Evolutionary conservation across 2,888 invertebrate genomes (phyloP).

Genomic region (Xanthia togata): DNA sequence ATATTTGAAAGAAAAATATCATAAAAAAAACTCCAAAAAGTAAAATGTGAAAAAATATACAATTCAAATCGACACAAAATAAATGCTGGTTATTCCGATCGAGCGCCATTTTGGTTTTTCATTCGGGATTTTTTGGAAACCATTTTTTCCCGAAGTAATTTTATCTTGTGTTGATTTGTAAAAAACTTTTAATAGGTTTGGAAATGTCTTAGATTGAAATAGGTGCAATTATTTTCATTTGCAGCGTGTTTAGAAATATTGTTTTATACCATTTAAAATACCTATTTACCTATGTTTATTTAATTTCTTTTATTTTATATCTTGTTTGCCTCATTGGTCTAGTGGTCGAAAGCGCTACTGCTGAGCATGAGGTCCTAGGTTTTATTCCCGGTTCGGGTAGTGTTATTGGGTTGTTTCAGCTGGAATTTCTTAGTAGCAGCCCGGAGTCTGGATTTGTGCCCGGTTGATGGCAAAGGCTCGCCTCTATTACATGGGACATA

Average conservation of each 20-base stretch:
- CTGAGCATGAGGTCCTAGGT: too few species aligned
- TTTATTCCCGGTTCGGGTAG: too few species aligned
- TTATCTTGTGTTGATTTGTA: slow-evolving; percentile 50
- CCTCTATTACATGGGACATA: too few species aligned
- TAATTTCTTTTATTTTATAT: neutral
- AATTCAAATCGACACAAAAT: slow-evolving; percentile 37
- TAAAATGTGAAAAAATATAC: neutral
- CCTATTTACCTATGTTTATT: neutral
- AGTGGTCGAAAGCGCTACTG: too few species aligned
- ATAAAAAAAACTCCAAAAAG: slow-evolving; percentile 2
- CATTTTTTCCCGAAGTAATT: slow-evolving; percentile 8
- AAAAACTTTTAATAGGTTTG: slow-evolving; percentile 28
- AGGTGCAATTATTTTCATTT: slow-evolving; percentile 67
- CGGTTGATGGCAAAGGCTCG: too few species aligned
- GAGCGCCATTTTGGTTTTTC: slow-evolving; percentile 23
- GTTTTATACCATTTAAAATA: neutral
- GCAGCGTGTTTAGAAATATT: slow-evolving; percentile 59
- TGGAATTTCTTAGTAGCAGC: too few species aligned
- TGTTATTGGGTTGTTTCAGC: too few species aligned
- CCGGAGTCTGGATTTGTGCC: too few species aligned
- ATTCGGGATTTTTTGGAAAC: slow-evolving; percentile 3
- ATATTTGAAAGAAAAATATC: slow-evolving; percentile 21
- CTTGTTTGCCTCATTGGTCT: too few species aligned
- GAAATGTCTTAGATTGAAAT: slow-evolving; percentile 60
- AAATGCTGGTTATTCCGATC: neutral